A percentile compares a stretch with the other conserved stretches of the same genome.
phyloP scores from a whole-genome alignment of 2,888 invertebrate genomes.

The Parascotia fuliginaria region DNA sequence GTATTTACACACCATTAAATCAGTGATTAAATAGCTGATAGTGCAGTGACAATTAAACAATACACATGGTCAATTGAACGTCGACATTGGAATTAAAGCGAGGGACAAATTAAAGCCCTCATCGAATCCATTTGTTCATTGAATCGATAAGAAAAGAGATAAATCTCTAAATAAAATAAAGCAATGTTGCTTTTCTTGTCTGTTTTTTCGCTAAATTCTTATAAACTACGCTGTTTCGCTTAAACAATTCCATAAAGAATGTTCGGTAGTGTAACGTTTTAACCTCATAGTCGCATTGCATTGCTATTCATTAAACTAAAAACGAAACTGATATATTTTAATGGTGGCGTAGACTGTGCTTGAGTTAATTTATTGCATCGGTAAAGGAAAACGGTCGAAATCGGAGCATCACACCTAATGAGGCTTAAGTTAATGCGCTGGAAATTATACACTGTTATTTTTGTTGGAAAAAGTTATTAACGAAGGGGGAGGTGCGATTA shows the following conservation, averaged over 20 bases:
- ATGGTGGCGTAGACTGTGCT: not conserved
- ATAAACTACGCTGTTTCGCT: too few relatives aligned
- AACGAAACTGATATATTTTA: not conserved
- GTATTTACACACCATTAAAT: too few relatives aligned
- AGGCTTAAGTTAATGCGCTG: not conserved
- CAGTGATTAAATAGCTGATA: not conserved
- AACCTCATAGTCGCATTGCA: too few relatives aligned
- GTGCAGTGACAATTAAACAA: not conserved
- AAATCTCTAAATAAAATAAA: too few relatives aligned
- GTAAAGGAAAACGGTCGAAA: not conserved
- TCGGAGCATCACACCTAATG: not conserved
- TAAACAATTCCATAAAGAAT: too few relatives aligned
- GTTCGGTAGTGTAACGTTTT: too few relatives aligned
- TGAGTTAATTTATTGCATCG: not conserved
- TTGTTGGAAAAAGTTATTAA: slow-evolving; percentile 1
- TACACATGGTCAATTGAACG: not conserved
- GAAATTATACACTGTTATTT: slow-evolving; percentile 4
- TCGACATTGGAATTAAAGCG: not conserved
- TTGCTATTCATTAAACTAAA: not conserved
- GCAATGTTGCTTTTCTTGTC: too few relatives aligned
- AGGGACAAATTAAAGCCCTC: too few relatives aligned
- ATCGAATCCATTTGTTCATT: slow-evolving; percentile 2
- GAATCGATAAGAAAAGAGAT: not conserved
- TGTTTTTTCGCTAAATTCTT: too few relatives aligned
- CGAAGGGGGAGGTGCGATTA: too few relatives aligned